Base-by-base conservation (phyloP, 2,797 vertebrate genomes). In the Sebastiscus tertius region DNA sequence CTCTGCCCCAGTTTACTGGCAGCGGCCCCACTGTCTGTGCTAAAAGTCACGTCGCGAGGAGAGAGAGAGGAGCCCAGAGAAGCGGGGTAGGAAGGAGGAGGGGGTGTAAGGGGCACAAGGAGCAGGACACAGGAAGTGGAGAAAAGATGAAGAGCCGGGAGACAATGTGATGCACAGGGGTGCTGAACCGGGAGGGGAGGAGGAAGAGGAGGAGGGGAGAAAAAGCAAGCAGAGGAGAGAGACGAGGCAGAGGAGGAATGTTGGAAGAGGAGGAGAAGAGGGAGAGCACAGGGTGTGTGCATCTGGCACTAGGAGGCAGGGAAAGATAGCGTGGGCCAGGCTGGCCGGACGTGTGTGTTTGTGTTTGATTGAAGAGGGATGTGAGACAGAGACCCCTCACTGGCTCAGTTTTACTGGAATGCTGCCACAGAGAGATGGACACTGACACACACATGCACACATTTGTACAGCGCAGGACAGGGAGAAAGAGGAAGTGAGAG, bases 331-430 rank as follows among this genome's bases (percentile, higher is more conserved):
- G 93, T 90, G 94, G 95, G 95, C 95, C 95, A 95, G 93, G 90
- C 94, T 94, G 96, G 94, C 96, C 96, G 96, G 96, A 96, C 96
- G 94, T 96, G 95, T 96, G 93, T 96, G 96, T 96, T 96, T 96
- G 95, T 96, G 94, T 96, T 96, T 96, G 94, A 95, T 94, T 96
- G 93, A 96, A 96, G 95, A 96, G 95, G 95, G 95, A 96, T 96
- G 95, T 95, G 95, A 95, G 94, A 96, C 94, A 93, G 91, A 96
- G 95, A 95, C 94, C 94, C 94, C 94, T 95, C 85, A 90, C 93
- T 95, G 95, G 92, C 93, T 94, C 78, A 81, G 92, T 88, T 93
- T 88, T 91, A 77, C 92, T 96, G 96, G 96, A 95, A 95, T 80
- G 80, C 79, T 91, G 95, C 96, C 95, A 95, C 42, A 39, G 77